Conservation (phyloP, 2,888 invertebrate genomes). For the Hypomecis punctinalis region DNA sequence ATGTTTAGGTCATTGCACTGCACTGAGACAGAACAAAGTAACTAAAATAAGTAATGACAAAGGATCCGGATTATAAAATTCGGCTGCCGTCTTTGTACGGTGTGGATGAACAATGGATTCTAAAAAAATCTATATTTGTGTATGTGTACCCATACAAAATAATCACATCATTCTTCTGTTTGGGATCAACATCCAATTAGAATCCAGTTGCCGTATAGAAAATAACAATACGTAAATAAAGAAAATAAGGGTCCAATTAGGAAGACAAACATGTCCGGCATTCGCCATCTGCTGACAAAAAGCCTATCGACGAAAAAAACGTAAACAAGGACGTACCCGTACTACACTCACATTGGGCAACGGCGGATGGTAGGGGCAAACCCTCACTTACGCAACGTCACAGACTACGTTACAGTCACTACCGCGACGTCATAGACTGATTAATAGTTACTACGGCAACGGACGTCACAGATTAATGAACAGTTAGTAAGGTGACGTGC, state of each 20-base stretch:
- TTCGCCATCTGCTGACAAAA: conserved; percentile 35
- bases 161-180: not conserved
- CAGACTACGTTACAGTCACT: conserved; percentile 21
- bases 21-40: conserved; percentile 22
- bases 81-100: not conserved
- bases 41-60: not conserved
- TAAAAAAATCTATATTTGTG: too few species aligned
- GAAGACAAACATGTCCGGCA: conserved; percentile 12
- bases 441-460: conserved; percentile 9
- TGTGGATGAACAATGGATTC: not conserved
- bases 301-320: conserved; percentile 37
- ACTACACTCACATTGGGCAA: conserved; percentile 52
- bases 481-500: conserved; percentile 19
- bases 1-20: conserved; percentile 36
- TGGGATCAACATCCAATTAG: too few species aligned
- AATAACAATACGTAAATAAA: not conserved
- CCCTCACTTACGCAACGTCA: conserved; percentile 61
- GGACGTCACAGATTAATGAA: conserved; percentile 17
- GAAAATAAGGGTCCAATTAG: conserved; percentile 6
- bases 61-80: conserved; percentile 8
- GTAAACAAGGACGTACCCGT: conserved; percentile 42
- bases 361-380: conserved; percentile 60
- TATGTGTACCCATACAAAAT: not conserved
- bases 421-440: conserved; percentile 19
- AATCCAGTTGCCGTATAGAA: not conserved